Base-by-base conservation (phyloP, 2,797 vertebrate species). In the Leucoraja ocellata region DNA sequence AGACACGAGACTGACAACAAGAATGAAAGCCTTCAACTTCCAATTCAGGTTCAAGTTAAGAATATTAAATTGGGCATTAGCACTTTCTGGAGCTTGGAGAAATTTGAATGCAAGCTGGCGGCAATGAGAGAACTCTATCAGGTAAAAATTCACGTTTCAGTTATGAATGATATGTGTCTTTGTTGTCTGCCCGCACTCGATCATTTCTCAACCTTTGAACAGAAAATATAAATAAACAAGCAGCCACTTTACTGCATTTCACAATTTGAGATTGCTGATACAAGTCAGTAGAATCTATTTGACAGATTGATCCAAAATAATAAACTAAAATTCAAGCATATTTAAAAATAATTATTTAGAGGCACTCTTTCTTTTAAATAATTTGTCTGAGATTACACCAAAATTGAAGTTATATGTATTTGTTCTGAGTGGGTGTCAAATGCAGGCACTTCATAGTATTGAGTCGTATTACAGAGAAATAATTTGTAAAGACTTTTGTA, bases 81-180 rank as follows among this genome's bases (percentile, higher is more conserved):
- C 84, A 98, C 98, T 5, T 97, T 98, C 94, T 99, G 98, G 99
- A 98, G 95, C 94, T 94, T 98, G 93, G 98, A 99, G 93, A 99
- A 98, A 95, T 99, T 99, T 95, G 98, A 99, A 93, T 97, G 97
- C 95, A 99, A 98, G 94, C 96, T 99, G 93, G 98, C 96, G 76
- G 96, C 96, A 93, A 98, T 99, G 98, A 98, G 98, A 94, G 99
- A 99, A 46, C 95, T 98, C 1, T 97, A 98, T 93, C 97, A 98
- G 98, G 98, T 99, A 93, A 94, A 95, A 94, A 11, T 58, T 74
- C 54, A 25, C 21, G 9, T 73, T 91, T 39, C 1, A 46, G 28
- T 10, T 46, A 54, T 54, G 73, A 76, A 13, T 74, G 11, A 76
- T 74, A 74, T 74, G 23, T 78, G n/a, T 71, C 32, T 91, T 68